phyloP scores from a whole-genome alignment of 2,888 invertebrate genomes.

The Epsilonema sp. region DNA sequence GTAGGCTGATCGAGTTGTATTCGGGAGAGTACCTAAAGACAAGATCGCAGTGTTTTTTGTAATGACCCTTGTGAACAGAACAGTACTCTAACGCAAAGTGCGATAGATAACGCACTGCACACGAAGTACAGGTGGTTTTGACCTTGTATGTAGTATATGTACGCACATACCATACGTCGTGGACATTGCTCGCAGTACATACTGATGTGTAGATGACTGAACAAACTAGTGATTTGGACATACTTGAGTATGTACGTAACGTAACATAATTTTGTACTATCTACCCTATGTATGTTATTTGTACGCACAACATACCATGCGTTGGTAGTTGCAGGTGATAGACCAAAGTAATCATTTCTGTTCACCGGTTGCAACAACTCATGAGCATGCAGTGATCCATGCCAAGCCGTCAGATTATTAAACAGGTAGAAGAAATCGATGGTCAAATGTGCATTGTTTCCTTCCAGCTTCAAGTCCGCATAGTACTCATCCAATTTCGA shows the following conservation, averaged over 20 bases:
- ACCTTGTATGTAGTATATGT: no score
- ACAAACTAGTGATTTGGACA: no score
- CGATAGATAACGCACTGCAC: no score
- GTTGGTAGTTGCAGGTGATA: background rate
- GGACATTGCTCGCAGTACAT: no score
- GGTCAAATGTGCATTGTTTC: no score
- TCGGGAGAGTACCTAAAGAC: constrained; percentile 5
- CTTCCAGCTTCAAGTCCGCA: background rate
- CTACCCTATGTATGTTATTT: background rate
- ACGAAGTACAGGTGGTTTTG: no score
- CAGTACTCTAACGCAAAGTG: no score
- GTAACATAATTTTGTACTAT: background rate
- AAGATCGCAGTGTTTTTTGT: background rate
- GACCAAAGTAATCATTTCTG: background rate
- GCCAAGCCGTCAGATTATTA: background rate
- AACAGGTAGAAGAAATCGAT: background rate
- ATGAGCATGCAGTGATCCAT: background rate
- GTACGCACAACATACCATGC: background rate
- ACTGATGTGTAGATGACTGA: no score
- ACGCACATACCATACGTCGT: no score
- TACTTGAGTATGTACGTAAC: no score
- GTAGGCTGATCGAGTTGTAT: constrained; percentile 1
- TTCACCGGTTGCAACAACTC: background rate
- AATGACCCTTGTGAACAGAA: background rate
- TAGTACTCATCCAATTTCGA: background rate